Evolutionary conservation across 2,888 invertebrate species (phyloP).

Genomic region (Mimachlamys varia): DNA sequence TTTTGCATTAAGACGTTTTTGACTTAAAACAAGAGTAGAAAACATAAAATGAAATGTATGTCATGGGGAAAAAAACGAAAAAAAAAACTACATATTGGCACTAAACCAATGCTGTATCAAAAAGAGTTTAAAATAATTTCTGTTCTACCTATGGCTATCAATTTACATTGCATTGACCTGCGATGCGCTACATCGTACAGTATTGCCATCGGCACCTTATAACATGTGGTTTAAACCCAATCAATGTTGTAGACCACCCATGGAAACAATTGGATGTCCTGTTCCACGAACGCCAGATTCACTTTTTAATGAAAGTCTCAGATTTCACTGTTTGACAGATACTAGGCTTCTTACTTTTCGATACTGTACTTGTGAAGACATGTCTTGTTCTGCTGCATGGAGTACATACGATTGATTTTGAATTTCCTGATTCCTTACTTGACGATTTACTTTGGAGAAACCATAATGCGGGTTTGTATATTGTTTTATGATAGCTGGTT

Average conservation of each 20-base stretch:
- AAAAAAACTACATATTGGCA: no score
- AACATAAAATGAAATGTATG: no score
- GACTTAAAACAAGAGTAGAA: no score
- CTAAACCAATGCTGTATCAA: no score
- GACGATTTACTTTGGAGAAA: no score
- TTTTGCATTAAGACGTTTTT: no score
- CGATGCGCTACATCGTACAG: neutral
- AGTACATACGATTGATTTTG: neutral
- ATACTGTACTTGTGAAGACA: neutral
- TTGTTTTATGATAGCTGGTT: no score
- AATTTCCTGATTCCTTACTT: neutral
- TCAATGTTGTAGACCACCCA: constrained; percentile 7
- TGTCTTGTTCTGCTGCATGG: neutral
- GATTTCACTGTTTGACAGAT: neutral
- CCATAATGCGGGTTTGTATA: no score
- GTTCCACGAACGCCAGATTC: neutral
- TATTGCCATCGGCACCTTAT: neutral
- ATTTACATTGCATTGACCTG: neutral
- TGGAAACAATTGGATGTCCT: neutral
- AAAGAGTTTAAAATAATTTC: neutral
- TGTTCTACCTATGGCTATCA: neutral
- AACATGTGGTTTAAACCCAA: neutral
- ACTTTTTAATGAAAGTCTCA: neutral
- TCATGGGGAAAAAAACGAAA: no score
- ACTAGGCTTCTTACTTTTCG: neutral